These are phyloP conservation scores for Gerris buenoi DNA, from an alignment of 1,140 invertebrate genomes.

Conservation along the genomic window DNA sequence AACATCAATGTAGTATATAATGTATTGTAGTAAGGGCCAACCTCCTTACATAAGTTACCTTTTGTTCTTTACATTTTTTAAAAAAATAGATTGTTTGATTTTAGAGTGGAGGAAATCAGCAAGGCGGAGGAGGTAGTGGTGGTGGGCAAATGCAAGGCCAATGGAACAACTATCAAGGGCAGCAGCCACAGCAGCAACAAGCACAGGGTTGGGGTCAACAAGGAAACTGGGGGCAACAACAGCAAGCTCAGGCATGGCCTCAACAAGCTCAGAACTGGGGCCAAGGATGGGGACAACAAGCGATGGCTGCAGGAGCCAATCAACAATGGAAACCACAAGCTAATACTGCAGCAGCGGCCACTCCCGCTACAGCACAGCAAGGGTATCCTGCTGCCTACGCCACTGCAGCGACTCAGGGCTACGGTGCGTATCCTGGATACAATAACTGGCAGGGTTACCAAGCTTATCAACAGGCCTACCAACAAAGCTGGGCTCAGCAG, in stretches of 20 bases:
- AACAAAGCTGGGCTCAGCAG: background rate
- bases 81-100: background rate
- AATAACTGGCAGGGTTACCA: background rate
- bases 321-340: background rate
- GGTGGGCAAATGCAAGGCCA: slow-evolving; percentile 1
- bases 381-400: background rate
- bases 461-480: background rate
- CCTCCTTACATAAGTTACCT: background rate
- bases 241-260: slow-evolving; percentile 3
- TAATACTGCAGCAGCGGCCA: background rate
- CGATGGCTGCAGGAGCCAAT: background rate
- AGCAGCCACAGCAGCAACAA: slow-evolving; percentile 7
- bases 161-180: background rate
- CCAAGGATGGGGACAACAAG: background rate
- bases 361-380: background rate
- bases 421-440: background rate
- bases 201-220: background rate
- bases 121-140: background rate
- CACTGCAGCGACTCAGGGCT: background rate
- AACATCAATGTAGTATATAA: too few species aligned
- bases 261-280: background rate
- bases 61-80: background rate
- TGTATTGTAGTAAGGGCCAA: too few species aligned
- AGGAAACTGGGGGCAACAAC: background rate
- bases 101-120: slow-evolving; percentile 5